These are phyloP conservation scores for Oplegnathus fasciatus DNA, from an alignment of 2,113 vertebrate species.

Conservation along the genomic window DNA sequence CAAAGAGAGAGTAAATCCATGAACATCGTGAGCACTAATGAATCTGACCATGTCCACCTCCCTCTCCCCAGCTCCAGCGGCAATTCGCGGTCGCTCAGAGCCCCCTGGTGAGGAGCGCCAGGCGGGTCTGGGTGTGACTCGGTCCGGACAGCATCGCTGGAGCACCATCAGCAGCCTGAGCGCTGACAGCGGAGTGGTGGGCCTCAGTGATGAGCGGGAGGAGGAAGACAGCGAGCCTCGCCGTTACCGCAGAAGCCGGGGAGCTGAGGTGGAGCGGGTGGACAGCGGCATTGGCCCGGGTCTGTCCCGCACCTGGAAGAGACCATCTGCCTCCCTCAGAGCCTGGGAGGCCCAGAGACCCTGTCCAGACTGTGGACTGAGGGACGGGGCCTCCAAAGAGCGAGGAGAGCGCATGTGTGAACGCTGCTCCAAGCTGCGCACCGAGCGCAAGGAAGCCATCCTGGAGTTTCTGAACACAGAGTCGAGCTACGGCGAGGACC, in stretches of 20 bases:
- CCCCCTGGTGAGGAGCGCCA: constrained; percentile 83
- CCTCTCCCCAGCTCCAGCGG: constrained; percentile 69
- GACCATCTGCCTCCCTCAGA: constrained; percentile 84
- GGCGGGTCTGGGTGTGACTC: constrained; percentile 69
- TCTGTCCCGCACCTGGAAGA: constrained; percentile 88
- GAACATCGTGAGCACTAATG: background rate
- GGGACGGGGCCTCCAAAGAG: constrained; percentile 80
- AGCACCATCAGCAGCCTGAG: constrained; percentile 94
- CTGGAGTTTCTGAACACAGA: constrained; percentile 94
- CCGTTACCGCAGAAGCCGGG: constrained; percentile 68
- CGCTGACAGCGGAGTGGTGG: constrained; percentile 91
- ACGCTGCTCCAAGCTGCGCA: constrained; percentile 89
- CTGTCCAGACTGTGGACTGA: constrained; percentile 90
- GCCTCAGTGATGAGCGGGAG: constrained; percentile 87
- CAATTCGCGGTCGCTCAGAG: constrained; percentile 80
- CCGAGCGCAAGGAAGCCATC: constrained; percentile 91
- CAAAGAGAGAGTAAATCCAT: constrained; percentile 14
- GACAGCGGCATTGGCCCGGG: constrained; percentile 91
- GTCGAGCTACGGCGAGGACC: constrained; percentile 90
- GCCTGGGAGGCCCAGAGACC: constrained; percentile 89
- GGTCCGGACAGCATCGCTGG: constrained; percentile 88
- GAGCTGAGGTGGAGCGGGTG: constrained; percentile 87
- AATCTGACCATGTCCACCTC: background rate
- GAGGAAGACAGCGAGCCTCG: constrained; percentile 80
- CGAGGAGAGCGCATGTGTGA: constrained; percentile 88